Evolutionary conservation across 2,888 invertebrate genomes (phyloP).

Genomic region (Liodrosophila aerea): DNA sequence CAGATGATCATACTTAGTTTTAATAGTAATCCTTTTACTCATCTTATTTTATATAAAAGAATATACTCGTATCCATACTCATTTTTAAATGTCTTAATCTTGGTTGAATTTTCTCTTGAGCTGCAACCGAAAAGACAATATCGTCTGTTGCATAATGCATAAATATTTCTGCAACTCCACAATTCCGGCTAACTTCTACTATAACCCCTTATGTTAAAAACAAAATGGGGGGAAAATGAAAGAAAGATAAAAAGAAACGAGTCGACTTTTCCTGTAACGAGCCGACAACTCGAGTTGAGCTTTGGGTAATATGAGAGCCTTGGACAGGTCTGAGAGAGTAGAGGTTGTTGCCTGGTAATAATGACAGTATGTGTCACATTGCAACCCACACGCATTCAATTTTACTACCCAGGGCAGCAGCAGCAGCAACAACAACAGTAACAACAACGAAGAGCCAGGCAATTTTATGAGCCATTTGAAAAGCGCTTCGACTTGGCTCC

Average conservation of each 20-base stretch:
- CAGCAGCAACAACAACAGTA: slow-evolving; percentile 22
- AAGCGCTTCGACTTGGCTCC: slow-evolving; percentile 33
- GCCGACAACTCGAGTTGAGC: slow-evolving; percentile 64
- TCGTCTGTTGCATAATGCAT: slow-evolving; percentile 62
- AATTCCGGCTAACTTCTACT: slow-evolving; percentile 30
- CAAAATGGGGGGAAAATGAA: slow-evolving; percentile 12
- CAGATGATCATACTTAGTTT: no score
- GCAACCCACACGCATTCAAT: slow-evolving; percentile 80
- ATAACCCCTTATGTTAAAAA: slow-evolving; percentile 1
- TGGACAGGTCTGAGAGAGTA: slow-evolving; percentile 42
- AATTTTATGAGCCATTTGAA: slow-evolving; percentile 71
- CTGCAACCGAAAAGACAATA: slow-evolving; percentile 26
- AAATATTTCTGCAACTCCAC: slow-evolving; percentile 37
- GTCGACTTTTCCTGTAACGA: slow-evolving; percentile 68
- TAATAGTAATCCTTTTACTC: no score
- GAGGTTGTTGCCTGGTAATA: slow-evolving; percentile 78
- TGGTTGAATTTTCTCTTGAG: no score
- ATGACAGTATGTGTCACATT: slow-evolving; percentile 80
- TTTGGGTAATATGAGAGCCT: slow-evolving; percentile 69
- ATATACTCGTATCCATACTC: no score
- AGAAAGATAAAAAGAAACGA: slow-evolving; percentile 25
- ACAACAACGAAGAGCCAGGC: slow-evolving; percentile 34
- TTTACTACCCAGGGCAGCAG: slow-evolving; percentile 54
- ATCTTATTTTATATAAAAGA: no score
- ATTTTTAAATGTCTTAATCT: no score